Evolutionary conservation across 2,888 invertebrate species (phyloP).

Genomic region (Endomychus coccineus): DNA sequence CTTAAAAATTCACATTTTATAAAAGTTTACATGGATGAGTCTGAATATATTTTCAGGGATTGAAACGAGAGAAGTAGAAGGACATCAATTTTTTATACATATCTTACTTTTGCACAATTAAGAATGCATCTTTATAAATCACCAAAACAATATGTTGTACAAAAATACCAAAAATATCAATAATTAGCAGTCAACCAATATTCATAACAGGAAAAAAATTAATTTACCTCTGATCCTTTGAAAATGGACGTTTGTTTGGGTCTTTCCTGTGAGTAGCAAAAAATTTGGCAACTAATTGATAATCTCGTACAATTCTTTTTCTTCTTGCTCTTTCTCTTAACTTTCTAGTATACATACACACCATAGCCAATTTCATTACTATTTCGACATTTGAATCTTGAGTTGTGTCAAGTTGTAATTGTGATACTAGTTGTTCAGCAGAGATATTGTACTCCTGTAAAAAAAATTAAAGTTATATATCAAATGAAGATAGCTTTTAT

Average conservation of each 20-base stretch:
- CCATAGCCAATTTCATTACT: constrained; percentile 82
- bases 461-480: too few species aligned
- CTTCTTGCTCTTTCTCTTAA: constrained; percentile 78
- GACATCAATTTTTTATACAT: too few species aligned
- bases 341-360: constrained; percentile 83
- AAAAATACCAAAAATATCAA: too few species aligned
- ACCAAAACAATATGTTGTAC: too few species aligned
- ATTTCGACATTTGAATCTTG: constrained; percentile 89
- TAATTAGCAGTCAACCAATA: too few species aligned
- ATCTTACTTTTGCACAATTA: too few species aligned
- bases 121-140: too few species aligned
- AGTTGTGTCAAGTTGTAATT: constrained; percentile 66
- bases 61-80: too few species aligned
- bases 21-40: too few species aligned
- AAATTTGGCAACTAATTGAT: constrained; percentile 81
- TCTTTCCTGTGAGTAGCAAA: constrained; percentile 55
- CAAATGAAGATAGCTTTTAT: background rate
- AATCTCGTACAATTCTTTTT: constrained; percentile 85
- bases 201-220: too few species aligned
- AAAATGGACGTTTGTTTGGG: constrained; percentile 46
- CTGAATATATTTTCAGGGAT: too few species aligned
- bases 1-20: too few species aligned
- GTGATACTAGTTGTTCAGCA: constrained; percentile 84
- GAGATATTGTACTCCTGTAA: constrained; percentile 80
- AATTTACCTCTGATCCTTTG: constrained; percentile 71